A percentile compares a stretch with the other conserved stretches of the same genome.
These are phyloP conservation scores for Plebejus argus DNA, from an alignment of 2,888 invertebrate genomes.

Conservation along the genomic window DNA sequence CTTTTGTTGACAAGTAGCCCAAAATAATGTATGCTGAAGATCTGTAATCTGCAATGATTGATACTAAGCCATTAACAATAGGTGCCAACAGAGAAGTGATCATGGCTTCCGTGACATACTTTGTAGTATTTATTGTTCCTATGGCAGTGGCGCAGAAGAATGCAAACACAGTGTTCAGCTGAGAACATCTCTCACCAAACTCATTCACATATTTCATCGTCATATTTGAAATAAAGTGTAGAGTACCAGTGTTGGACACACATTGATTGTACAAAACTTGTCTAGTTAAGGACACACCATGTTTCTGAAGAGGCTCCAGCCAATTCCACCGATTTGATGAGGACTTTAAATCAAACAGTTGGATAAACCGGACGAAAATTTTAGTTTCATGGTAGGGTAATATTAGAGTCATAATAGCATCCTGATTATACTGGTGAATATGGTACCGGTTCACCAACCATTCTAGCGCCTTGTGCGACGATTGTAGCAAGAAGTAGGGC, in stretches of 20 bases:
- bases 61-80: constrained; percentile 86
- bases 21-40: constrained; percentile 88
- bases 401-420: constrained; percentile 89
- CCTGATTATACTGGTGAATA: constrained; percentile 93
- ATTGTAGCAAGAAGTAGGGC: constrained; percentile 93
- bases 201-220: constrained; percentile 76
- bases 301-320: constrained; percentile 86
- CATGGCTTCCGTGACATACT: constrained; percentile 82
- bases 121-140: constrained; percentile 83
- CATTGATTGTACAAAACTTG: constrained; percentile 87
- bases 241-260: constrained; percentile 68
- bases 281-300: constrained; percentile 87
- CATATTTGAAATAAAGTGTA: constrained; percentile 59
- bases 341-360: constrained; percentile 85
- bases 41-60: constrained; percentile 84
- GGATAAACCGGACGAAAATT: constrained; percentile 91
- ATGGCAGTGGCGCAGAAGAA: constrained; percentile 90
- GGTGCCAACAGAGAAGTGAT: constrained; percentile 86
- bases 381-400: constrained; percentile 97
- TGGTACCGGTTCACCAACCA: constrained; percentile 96
- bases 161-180: constrained; percentile 86
- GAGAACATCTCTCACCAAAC: constrained; percentile 79
- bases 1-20: constrained; percentile 85
- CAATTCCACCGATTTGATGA: constrained; percentile 86
- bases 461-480: constrained; percentile 94